Percentiles rank a stretch among this genome's conserved stretches.
These are phyloP conservation scores for Malurus elegans DNA, from an alignment of 2,113 vertebrate genomes.

Conservation along the genomic window DNA sequence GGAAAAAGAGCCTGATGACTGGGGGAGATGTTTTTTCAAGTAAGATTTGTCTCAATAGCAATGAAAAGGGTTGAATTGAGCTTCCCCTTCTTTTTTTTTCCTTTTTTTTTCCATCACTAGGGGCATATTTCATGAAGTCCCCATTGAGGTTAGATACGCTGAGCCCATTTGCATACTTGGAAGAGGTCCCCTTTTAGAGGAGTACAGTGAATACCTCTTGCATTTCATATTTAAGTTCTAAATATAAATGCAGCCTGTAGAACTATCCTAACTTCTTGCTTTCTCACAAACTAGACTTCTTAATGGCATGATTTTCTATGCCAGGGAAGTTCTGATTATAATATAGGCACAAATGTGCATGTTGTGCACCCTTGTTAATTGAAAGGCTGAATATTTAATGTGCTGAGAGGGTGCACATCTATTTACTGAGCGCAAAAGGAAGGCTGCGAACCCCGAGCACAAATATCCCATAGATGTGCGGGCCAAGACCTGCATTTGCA, in stretches of 20 bases:
- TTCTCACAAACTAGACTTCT: neutral
- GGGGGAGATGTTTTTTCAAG: neutral
- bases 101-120: neutral
- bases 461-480: neutral
- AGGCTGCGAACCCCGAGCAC: neutral
- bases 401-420: neutral
- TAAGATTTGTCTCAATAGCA: neutral
- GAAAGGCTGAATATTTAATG: constrained; percentile 41
- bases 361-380: constrained; percentile 6
- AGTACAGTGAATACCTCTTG: constrained; percentile 32
- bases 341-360: neutral
- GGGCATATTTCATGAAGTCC: constrained; percentile 26
- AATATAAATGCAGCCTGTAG: constrained; percentile 27
- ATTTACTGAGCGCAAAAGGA: constrained; percentile 46
- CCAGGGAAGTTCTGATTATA: constrained; percentile 17
- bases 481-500: constrained; percentile 14
- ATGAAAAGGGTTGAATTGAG: neutral
- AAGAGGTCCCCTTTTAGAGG: constrained; percentile 18
- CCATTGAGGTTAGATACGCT: neutral
- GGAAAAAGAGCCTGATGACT: neutral
- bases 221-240: constrained; percentile 42
- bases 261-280: neutral
- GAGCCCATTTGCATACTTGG: constrained; percentile 45
- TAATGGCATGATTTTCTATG: constrained; percentile 20
- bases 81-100: neutral